A percentile compares a stretch with the other conserved stretches of the same genome.
phyloP scores from a whole-genome alignment of 30 jellyfish, hydroid and myxozoan genomes.

The Turritopsis rubra region DNA sequence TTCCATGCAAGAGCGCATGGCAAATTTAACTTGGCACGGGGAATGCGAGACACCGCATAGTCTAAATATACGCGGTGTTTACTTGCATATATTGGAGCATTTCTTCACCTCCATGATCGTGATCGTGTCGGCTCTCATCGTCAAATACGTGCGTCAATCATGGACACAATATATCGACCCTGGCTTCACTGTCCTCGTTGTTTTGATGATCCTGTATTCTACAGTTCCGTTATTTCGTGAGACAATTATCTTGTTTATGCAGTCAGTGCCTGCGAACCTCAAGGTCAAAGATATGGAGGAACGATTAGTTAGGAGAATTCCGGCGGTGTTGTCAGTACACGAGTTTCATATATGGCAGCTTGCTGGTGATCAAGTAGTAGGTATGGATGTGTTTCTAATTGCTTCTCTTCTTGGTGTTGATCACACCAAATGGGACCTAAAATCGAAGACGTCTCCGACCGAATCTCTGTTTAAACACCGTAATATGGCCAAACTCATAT shows the following conservation, averaged over 20 bases:
- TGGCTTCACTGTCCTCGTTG: constrained; percentile 56
- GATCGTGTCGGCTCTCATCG: constrained; percentile 43
- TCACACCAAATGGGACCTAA: no score
- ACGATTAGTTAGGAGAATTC: constrained; percentile 38
- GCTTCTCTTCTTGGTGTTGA: not conserved
- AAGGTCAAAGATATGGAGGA: constrained; percentile 50
- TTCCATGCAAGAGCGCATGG: not conserved
- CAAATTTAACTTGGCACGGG: constrained; percentile 17
- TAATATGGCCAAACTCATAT: no score
- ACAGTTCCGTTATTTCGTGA: constrained; percentile 63
- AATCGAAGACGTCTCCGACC: no score
- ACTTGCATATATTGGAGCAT: constrained; percentile 64
- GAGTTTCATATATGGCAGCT: constrained; percentile 87
- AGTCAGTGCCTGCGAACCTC: constrained; percentile 73
- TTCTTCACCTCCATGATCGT: constrained; percentile 52
- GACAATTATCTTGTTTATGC: constrained; percentile 64
- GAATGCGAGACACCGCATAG: constrained; percentile 42
- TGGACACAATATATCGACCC: constrained; percentile 75
- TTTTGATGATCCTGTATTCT: constrained; percentile 41
- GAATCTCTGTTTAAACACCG: no score
- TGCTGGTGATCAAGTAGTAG: constrained; percentile 71
- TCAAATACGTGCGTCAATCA: constrained; percentile 35
- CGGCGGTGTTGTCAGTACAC: constrained; percentile 61
- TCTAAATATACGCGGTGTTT: constrained; percentile 67
- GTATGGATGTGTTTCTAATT: constrained; percentile 26